These are phyloP conservation scores for Peromyscus polionotus DNA, from an alignment of 2,113 vertebrate genomes.

Conservation along the genomic window DNA sequence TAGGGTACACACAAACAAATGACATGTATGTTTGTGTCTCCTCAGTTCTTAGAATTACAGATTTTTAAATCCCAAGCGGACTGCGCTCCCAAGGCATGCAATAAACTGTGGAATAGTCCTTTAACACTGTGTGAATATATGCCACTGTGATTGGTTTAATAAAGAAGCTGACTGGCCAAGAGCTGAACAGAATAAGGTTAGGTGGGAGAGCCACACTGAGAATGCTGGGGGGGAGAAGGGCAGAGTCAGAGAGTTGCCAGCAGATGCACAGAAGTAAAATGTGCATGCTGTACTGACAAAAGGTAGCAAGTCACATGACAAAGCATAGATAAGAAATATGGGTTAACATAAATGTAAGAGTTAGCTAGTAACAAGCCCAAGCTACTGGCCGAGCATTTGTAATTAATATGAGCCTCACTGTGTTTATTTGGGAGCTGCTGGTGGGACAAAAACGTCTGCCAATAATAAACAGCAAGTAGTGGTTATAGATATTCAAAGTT, in stretches of 20 bases:
- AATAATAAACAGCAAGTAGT: conserved; percentile 10
- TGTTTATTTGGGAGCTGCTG: background rate
- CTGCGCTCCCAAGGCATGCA: background rate
- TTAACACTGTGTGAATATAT: background rate
- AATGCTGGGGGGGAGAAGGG: background rate
- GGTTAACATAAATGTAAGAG: background rate
- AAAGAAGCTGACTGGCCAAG: background rate
- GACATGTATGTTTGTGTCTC: background rate
- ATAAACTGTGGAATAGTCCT: background rate
- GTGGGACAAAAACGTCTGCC: background rate
- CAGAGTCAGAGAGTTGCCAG: background rate
- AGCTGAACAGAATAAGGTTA: background rate
- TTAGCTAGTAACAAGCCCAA: background rate
- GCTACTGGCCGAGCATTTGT: background rate
- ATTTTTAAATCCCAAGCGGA: background rate
- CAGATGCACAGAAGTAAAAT: background rate
- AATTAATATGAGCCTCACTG: background rate
- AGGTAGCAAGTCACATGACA: background rate
- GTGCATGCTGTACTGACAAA: background rate
- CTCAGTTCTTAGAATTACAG: background rate
- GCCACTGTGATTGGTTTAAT: background rate
- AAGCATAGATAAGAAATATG: background rate
- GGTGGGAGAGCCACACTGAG: background rate
- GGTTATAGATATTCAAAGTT: background rate
- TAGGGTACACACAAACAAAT: background rate